phyloP scores from a whole-genome alignment of 2,888 invertebrate species.

The Portevinia maculata region DNA sequence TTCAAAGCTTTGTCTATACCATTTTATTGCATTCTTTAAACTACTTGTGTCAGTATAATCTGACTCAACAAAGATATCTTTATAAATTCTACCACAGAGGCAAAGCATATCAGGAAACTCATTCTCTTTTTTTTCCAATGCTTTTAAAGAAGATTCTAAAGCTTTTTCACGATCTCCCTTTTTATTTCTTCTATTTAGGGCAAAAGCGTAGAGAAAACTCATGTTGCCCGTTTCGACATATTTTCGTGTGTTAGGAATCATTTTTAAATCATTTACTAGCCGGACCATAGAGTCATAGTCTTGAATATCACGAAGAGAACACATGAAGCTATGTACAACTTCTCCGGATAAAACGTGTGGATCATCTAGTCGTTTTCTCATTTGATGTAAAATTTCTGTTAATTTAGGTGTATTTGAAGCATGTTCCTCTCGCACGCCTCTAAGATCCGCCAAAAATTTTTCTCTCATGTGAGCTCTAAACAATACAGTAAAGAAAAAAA shows the following conservation, averaged over 20 bases:
- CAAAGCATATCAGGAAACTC: conserved; percentile 98
- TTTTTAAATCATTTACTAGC: conserved; percentile 95
- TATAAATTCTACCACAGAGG: conserved; percentile 98
- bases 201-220: conserved; percentile 97
- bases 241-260: conserved; percentile 93
- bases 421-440: conserved; percentile 94
- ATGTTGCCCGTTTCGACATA: conserved; percentile 95
- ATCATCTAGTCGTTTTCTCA: conserved; percentile 97
- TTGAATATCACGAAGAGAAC: conserved; percentile 95
- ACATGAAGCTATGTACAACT: conserved; percentile 96
- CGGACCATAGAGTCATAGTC: conserved; percentile 99
- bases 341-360: conserved; percentile 98
- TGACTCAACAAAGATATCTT: conserved; percentile 98
- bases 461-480: conserved; percentile 97
- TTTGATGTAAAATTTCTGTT: conserved; percentile 91
- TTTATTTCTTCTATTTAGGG: conserved; percentile 96
- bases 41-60: conserved; percentile 94
- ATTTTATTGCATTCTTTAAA: conserved; percentile 95
- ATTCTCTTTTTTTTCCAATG: conserved; percentile 95
- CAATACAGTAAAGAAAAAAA: too few relatives aligned
- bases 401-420: conserved; percentile 89
- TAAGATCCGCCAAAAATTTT: conserved; percentile 96
- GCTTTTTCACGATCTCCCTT: conserved; percentile 98
- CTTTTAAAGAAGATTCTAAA: conserved; percentile 94
- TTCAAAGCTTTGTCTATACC: conserved; percentile 99